Evolutionary conservation across 2,888 invertebrate species (phyloP), one percentile per base, ranked within the genome.

Genomic region (Acrocera orbiculus): DNA sequence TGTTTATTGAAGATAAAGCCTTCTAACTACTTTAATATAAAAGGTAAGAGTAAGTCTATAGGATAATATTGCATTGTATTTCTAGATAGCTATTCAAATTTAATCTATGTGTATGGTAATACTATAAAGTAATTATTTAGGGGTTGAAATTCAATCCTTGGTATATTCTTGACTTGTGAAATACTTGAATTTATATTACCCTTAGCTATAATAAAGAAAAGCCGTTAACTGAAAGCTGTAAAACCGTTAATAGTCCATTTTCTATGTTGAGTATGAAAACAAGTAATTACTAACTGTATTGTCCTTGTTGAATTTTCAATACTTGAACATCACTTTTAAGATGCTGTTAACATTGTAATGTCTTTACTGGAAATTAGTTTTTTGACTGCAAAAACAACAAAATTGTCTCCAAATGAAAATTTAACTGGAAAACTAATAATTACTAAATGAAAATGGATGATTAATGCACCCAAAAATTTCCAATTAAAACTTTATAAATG

Each of bases 1-100:
- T 35, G 37, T 38, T 38, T 38, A 34, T 38, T 10, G 34, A 31
- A 34, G 34, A 38, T 34, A 38, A 38, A 38, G 34, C 37, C 37
- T 28, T 9, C 22, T 37, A 15, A 19, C 19, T 20, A 8, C 35
- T 26, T 35, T 24, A 29, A 11, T 11, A 27, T 10, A 9, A 8
- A 27, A 9, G 28, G 19, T 24, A 23, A 29, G 24, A 24, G 25
- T 27, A 14, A 15, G 11, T 16, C 17, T 23, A 27, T n/a, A n/a
- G n/a, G n/a, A n/a, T n/a, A n/a, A n/a, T n/a, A n/a, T n/a, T n/a
- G n/a, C n/a, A n/a, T n/a, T n/a, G n/a, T n/a, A n/a, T n/a, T n/a
- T n/a, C n/a, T n/a, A n/a, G n/a, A n/a, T n/a, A n/a, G n/a, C n/a
- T n/a, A n/a, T n/a, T n/a, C n/a, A n/a, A n/a, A n/a, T n/a, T n/a